phyloP scores from a whole-genome alignment of 2,797 vertebrate species.

The Setipinna tenuifilis region DNA sequence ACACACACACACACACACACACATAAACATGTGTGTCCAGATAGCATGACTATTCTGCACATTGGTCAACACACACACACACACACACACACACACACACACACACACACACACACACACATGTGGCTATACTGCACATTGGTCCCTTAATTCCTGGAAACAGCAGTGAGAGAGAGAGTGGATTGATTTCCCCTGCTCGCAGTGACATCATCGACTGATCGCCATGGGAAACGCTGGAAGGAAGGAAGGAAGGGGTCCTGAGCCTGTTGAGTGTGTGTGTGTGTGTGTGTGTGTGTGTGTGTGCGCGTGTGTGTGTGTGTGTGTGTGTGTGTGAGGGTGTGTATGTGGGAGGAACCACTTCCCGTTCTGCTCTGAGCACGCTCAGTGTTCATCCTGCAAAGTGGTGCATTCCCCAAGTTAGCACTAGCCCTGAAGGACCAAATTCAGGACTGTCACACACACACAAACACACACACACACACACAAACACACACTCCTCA shows the following conservation, averaged over 20 bases:
- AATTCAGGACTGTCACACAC: not conserved
- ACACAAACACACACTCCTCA: not conserved
- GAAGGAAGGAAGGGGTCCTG: constrained; percentile 68
- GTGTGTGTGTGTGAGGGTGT: not conserved
- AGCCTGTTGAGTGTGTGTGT: not conserved
- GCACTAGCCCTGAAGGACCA: not conserved
- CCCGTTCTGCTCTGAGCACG: constrained; percentile 25
- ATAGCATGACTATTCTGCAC: not conserved
- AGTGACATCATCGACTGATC: constrained; percentile 66
- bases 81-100: not conserved
- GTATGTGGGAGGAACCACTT: constrained; percentile 37
- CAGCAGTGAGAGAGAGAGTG: constrained; percentile 44
- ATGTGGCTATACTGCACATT: not conserved
- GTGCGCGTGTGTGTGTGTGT: constrained; percentile 23
- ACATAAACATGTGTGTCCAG: not conserved
- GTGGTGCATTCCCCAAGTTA: not conserved
- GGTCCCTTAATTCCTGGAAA: constrained; percentile 57
- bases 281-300: constrained; percentile 35
- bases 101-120: not conserved
- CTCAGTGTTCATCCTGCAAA: constrained; percentile 30
- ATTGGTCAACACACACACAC: not conserved
- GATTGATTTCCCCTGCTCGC: constrained; percentile 58
- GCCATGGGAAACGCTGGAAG: constrained; percentile 63
- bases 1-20: not conserved
- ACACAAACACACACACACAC: not conserved